Base-by-base conservation (phyloP, 2,113 vertebrate species). In the Amblyornis subalaris region DNA sequence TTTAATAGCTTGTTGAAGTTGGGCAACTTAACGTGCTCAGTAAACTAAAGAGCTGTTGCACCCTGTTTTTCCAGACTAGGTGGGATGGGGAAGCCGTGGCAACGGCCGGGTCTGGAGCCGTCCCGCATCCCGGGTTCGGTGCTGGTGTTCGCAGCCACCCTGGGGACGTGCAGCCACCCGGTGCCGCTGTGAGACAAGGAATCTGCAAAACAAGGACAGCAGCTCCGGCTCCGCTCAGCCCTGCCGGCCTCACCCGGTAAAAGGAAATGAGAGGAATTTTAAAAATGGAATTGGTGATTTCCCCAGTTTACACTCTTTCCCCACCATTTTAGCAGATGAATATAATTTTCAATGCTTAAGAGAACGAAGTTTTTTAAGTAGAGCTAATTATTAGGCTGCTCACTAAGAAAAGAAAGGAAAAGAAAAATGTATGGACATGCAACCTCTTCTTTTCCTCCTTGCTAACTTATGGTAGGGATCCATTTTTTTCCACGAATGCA, bases 171-270 rank as follows among this genome's bases (percentile, higher is more conserved):
- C 51, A 61, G 64, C 96, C 97, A 78, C 95, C 65, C 2, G 93
- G 91, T 51, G 97, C 92, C 85, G 35, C 84, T 97, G 54, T 95
- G 88, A 31, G 51, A 96, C 79, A 66, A 96, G 72, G 77, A 93
- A 97, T 36, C 36, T 38, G 36, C 36, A 38, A 38, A 10, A 38
- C 36, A 38, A 38, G 36, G 36, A 38, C 13, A 2, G 9, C 1
- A 10, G 26, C 51, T 14, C 14, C 4, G 5, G 8, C n/a, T 35
- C 12, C 2, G 5, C 40, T 47, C 54, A 15, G 28, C 9, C 36
- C 36, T 38, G 36, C 36, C 36, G 10, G 36, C 36, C 36, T 38
- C 36, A 38, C 15, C 18, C 3, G 2, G 11, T 15, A 7, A 2
- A 15, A 72, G 18, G 17, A 61, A 58, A 31, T 1, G 28, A 19